These are phyloP conservation scores for Caranx melampygus DNA, from an alignment of 2,113 vertebrate genomes.

Conservation along the genomic window DNA sequence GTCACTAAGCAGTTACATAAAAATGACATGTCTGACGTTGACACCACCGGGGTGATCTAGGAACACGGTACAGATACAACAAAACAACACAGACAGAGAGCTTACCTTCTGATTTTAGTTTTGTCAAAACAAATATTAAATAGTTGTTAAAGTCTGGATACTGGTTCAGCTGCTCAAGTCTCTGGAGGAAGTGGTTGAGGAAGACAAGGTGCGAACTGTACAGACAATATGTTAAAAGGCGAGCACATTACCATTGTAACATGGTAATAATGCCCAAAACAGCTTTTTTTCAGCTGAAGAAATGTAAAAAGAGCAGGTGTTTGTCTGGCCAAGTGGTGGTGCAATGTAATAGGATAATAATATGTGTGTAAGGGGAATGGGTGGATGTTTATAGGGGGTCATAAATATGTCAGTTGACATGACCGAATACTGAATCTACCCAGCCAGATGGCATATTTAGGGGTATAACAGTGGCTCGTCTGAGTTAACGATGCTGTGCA, in stretches of 20 bases:
- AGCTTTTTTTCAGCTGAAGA: not conserved
- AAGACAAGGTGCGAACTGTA: slow-evolving; percentile 51
- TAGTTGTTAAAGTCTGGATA: slow-evolving; percentile 99
- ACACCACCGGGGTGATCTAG: slow-evolving; percentile 1
- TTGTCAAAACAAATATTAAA: slow-evolving; percentile 97
- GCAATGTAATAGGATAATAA: slow-evolving; percentile 14
- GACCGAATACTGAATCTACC: not conserved
- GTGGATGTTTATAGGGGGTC: slow-evolving; percentile 17
- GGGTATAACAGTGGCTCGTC: slow-evolving; percentile 33
- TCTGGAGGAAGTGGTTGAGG: slow-evolving; percentile 89
- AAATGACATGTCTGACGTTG: slow-evolving; percentile 15
- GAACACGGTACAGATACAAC: not conserved
- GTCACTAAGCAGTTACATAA: slow-evolving; percentile 44
- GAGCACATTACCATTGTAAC: slow-evolving; percentile 8
- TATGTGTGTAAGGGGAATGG: not conserved
- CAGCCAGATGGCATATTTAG: slow-evolving; percentile 57
- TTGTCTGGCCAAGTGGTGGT: not conserved
- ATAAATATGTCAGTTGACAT: slow-evolving; percentile 43
- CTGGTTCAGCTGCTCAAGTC: slow-evolving; percentile 99
- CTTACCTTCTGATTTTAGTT: slow-evolving; percentile 98
- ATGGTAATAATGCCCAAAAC: not conserved
- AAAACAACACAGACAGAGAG: not conserved
- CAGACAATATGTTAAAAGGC: slow-evolving; percentile 27
- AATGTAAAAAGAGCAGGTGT: not conserved
- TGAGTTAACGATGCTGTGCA: slow-evolving; percentile 49